Evolutionary conservation across 2,888 invertebrate genomes (phyloP), one percentile per base, ranked within the genome.

Genomic region (Diaphora mendica): DNA sequence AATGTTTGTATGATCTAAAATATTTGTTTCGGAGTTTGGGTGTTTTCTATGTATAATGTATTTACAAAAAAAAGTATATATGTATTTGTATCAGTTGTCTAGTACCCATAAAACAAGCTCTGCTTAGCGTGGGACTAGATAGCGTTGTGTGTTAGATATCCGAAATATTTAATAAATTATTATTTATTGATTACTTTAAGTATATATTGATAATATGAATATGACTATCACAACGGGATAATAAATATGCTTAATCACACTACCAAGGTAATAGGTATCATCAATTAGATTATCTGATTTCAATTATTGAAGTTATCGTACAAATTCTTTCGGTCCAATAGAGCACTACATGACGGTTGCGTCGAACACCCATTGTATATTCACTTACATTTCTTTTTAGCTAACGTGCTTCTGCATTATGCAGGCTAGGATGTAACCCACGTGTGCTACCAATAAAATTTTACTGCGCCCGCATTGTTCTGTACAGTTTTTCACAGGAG

Each of bases 361-460:
- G 83, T 91, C 91, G 92, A 95, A 94, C 88, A 90, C 90, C 91
- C 92, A 91, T 92, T 90, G 94, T 93, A 95, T 95, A 95, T 94
- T 94, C 92, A 92, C 92, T 94, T 95, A 95, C 95, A 95, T 94
- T 94, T 94, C 94, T 94, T 95, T 95, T 95, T 94, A 94, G 94
- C 92, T 93, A 92, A 93, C 93, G 92, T 93, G 92, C 91, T 90
- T 89, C 91, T 93, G 94, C 94, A 95, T 95, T 93, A 95, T 95
- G 93, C 94, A 93, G 92, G 90, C 89, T 86, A 83, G 78, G 81
- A 86, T 88, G 89, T 86, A 87, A 87, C 87, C 92, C 95, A 95
- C 95, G 95, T 95, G 95, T 92, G 92, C 89, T 88, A 87, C 91
- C 93, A 94, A 95, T 95, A 95, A 95, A 95, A 95, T 95, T 95